Evolutionary conservation across 1,140 invertebrate species (phyloP).

Genomic region (Cherax destructor): DNA sequence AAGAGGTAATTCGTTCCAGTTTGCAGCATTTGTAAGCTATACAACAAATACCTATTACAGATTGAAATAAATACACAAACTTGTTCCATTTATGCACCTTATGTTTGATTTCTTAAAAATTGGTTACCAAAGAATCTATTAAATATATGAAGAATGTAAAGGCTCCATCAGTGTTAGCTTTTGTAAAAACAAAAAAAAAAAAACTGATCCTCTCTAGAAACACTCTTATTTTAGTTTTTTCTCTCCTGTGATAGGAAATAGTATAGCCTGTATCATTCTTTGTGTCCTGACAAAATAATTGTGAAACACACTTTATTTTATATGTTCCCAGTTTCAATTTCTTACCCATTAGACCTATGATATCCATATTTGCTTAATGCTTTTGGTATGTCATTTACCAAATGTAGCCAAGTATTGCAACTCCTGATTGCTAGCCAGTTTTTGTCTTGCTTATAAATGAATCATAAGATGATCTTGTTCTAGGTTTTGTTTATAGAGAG

Average conservation of each 20-base stretch:
- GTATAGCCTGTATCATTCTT: constrained; percentile 39
- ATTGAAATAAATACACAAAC: background rate
- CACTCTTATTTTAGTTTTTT: constrained; percentile 28
- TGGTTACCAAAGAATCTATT: constrained; percentile 27
- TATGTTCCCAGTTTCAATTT: constrained; percentile 36
- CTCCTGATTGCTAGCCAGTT: constrained; percentile 51
- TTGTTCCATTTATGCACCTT: background rate
- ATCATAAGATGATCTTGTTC: constrained; percentile 38
- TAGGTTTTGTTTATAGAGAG: constrained; percentile 34
- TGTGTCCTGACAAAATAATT: constrained; percentile 55
- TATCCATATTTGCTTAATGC: constrained; percentile 54
- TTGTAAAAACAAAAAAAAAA: background rate
- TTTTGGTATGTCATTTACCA: constrained; percentile 61
- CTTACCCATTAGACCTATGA: constrained; percentile 46
- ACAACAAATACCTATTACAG: background rate
- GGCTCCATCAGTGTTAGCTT: constrained; percentile 4
- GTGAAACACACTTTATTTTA: constrained; percentile 56
- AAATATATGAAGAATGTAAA: background rate
- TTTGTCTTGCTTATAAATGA: constrained; percentile 54
- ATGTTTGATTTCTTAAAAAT: background rate
- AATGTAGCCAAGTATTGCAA: constrained; percentile 60
- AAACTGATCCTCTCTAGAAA: constrained; percentile 27
- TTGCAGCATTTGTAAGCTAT: background rate
- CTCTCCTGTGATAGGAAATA: constrained; percentile 60
- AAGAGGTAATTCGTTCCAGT: background rate